A percentile compares a stretch with the other conserved stretches of the same genome.
These are phyloP conservation scores for Pachycephala philippinensis DNA, from an alignment of 2,113 vertebrate species.

Conservation along the genomic window DNA sequence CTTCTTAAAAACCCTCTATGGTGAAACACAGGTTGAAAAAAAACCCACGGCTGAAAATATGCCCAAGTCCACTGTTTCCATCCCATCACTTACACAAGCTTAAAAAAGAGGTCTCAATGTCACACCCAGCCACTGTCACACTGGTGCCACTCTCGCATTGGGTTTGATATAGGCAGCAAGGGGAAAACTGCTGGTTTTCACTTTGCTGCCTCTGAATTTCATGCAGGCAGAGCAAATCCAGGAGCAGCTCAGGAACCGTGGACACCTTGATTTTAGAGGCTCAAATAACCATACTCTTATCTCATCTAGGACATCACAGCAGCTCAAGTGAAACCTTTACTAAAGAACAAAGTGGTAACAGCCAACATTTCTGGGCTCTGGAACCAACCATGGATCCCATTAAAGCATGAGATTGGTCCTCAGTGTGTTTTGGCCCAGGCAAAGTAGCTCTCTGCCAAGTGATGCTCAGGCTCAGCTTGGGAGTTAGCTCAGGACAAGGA, in stretches of 20 bases:
- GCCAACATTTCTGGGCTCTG: neutral
- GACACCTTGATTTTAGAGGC: neutral
- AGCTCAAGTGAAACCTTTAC: neutral
- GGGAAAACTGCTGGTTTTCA: neutral
- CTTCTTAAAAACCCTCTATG: neutral
- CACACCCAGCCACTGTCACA: neutral
- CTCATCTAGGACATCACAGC: neutral
- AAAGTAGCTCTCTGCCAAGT: neutral
- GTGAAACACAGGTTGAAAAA: neutral
- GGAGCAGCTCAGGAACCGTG: neutral
- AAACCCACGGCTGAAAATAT: accelerated
- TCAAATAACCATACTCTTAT: neutral
- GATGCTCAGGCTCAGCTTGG: neutral
- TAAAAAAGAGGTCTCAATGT: neutral
- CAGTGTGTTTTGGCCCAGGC: neutral
- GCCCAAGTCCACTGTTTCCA: neutral
- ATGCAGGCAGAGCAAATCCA: neutral
- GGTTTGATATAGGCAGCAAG: neutral
- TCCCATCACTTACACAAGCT: neutral
- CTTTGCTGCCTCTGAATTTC: neutral
- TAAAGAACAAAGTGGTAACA: neutral
- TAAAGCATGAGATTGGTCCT: neutral
- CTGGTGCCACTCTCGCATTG: neutral
- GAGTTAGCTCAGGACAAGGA: neutral
- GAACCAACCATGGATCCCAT: neutral